Evolutionary conservation across 2,888 invertebrate species (phyloP).

Genomic region (Drosophila sordidula): DNA sequence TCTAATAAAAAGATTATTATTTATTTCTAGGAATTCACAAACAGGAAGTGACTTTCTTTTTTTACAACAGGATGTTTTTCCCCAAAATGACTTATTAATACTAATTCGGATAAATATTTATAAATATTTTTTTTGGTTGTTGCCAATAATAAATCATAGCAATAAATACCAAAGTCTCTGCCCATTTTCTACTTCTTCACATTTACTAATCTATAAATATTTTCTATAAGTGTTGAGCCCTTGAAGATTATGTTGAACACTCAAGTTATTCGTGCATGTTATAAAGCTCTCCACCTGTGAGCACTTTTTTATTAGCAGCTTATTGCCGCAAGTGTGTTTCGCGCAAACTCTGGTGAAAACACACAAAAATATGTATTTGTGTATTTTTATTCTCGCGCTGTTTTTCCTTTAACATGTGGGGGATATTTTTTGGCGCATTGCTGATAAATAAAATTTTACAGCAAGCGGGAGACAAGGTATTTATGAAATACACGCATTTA

Average conservation of each 20-base stretch:
- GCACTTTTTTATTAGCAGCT: constrained; percentile 14
- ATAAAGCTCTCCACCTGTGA: neutral
- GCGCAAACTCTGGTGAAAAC: neutral
- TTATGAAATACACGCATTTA: constrained; percentile 18
- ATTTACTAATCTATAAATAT: neutral
- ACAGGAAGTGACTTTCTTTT: neutral
- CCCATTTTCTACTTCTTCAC: neutral
- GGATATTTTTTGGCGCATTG: constrained; percentile 45
- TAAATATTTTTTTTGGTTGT: no score
- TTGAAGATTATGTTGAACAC: neutral
- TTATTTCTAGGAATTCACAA: neutral
- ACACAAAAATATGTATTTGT: constrained; percentile 10
- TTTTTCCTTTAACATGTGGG: neutral
- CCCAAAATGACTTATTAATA: neutral
- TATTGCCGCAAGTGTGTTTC: neutral
- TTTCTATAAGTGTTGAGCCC: neutral
- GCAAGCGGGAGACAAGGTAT: constrained; percentile 18
- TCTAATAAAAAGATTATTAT: neutral
- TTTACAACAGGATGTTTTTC: neutral
- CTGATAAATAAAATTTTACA: constrained; percentile 59
- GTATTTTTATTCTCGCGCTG: neutral
- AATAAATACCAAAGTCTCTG: no score
- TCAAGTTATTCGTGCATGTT: neutral
- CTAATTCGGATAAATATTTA: no score
- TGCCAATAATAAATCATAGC: no score